Base-by-base conservation (phyloP, 1,140 invertebrate species). In the Cataglyphis hispanica region DNA sequence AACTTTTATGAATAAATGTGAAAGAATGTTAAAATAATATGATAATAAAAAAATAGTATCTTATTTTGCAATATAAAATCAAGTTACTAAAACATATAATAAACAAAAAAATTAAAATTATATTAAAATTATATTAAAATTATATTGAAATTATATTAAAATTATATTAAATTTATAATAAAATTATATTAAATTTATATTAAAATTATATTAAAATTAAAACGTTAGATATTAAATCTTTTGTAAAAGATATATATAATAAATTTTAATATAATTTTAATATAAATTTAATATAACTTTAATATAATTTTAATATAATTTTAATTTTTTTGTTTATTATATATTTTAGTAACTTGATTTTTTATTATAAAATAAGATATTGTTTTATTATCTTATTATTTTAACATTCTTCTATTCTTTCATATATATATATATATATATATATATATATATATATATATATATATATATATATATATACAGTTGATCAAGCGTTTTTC, bases 1-100 rank as follows among this genome's bases (percentile, higher is more conserved):
- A 43, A 25, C 37, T 27, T 63, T 61, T 34, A 67, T 37, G 81
- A 46, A 63, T 63, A 75, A 89, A 78, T 70, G 43, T 8, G 11
- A 58, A 75, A 72, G 67, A 85, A 70, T 19, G 34, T 34, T 60
- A 13, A 27, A 19, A 34, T 69, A 87, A 80, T 25, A 25, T 22
- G 8, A 7, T 58, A 5, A 58, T 25, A 58, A 58, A n/a, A 58
- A 58, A 58, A 58, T 2, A 56, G 1, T 50, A 50, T 50, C 16
- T 19, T 50, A 46, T 50, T 34, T 22, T 56, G 13, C 0, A 16
- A 31, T 56, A 16, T 0, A 16, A 53, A 70, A 1, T 16, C 27
- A 81, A 83, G 43, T 25, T 7, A 34, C 13, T 43, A 56, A 76
- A 31, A 13, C 19, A 11, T 40, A 10, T 37, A 25, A 58, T 27